Conservation (phyloP, 2,113 vertebrate species). For the Grus americana region DNA sequence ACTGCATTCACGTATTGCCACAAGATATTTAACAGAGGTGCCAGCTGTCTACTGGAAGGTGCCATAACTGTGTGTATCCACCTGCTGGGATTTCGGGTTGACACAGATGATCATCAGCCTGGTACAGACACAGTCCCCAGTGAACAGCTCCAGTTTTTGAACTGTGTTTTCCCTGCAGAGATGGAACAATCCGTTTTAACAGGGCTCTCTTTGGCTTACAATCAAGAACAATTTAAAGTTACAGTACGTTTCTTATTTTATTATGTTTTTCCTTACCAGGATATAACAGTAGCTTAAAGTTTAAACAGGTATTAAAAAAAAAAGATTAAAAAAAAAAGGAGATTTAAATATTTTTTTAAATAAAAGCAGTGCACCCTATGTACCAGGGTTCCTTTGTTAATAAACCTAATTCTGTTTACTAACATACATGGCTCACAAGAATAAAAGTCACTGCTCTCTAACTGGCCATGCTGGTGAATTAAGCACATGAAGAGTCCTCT, state of each 20-base stretch:
- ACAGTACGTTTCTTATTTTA: background rate
- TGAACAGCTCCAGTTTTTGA: background rate
- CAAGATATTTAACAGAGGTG: background rate
- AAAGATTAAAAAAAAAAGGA: rapidly evolving
- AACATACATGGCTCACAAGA: background rate
- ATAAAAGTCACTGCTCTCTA: background rate
- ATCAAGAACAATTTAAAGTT: background rate
- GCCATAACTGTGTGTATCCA: background rate
- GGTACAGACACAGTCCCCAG: background rate
- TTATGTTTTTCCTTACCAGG: background rate
- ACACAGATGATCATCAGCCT: background rate
- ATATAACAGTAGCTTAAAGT: background rate
- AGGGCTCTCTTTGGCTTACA: background rate
- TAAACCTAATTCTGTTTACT: background rate
- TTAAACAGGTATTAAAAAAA: background rate
- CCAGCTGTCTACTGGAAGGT: background rate
- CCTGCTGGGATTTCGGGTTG: background rate
- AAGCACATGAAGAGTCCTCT: background rate
- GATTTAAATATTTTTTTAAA: background rate
- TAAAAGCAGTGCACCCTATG: background rate
- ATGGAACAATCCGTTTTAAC: background rate
- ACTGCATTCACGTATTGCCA: background rate
- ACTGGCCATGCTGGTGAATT: background rate
- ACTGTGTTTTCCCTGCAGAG: background rate
- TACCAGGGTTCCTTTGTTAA: background rate